A percentile compares a stretch with the other conserved stretches of the same genome.
These are phyloP conservation scores for Eptesicus fuscus DNA, from an alignment of 2,113 vertebrate genomes.

Conservation along the genomic window DNA sequence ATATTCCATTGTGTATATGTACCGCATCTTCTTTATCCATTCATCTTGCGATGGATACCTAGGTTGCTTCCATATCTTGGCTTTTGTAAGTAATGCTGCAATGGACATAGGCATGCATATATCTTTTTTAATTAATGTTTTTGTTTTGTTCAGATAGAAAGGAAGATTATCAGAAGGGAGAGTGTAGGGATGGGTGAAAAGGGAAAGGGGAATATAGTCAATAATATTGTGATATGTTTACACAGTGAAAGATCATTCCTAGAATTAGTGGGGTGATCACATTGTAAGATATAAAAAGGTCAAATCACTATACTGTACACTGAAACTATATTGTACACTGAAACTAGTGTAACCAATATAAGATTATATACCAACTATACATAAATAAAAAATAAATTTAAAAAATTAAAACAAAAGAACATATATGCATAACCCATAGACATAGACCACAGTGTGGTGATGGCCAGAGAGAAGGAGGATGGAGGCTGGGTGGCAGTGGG, in stretches of 20 bases:
- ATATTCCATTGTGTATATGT: not conserved
- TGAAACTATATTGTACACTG: not conserved
- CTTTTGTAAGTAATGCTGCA: not conserved
- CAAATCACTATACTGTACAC: not conserved
- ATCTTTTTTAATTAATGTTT: not conserved
- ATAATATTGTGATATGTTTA: not conserved
- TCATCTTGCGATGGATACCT: not conserved
- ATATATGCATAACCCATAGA: too few relatives aligned
- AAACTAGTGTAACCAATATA: not conserved
- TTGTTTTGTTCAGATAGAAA: not conserved
- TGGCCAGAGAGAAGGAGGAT: too few relatives aligned
- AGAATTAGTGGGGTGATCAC: not conserved
- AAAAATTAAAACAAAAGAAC: not conserved
- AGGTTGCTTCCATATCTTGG: not conserved
- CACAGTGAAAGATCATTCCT: not conserved
- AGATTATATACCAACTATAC: not conserved
- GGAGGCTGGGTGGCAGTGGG: too few relatives aligned
- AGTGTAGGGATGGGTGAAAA: not conserved
- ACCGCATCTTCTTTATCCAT: not conserved
- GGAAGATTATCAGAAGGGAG: not conserved
- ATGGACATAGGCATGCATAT: not conserved
- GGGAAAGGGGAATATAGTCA: not conserved
- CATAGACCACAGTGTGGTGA: too few relatives aligned
- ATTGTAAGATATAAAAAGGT: not conserved
- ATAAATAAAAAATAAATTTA: not conserved